These are phyloP conservation scores for Tetranychus piercei DNA, from an alignment of 2,888 invertebrate species.

Conservation along the genomic window DNA sequence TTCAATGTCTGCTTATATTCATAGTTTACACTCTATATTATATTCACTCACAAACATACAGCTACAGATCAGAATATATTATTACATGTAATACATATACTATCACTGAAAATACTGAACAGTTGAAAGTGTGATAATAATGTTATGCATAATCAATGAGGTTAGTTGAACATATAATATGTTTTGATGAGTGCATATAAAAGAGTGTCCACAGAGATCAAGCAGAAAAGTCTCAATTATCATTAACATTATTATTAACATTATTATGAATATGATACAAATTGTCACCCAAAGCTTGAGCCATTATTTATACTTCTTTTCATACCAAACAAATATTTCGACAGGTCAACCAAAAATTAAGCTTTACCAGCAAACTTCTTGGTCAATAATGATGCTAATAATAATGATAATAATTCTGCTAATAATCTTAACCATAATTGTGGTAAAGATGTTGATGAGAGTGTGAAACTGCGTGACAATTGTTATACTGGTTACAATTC, in stretches of 20 bases:
- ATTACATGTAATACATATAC: not conserved
- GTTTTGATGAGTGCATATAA: not conserved
- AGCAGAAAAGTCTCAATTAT: not conserved
- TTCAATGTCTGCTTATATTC: too few species aligned
- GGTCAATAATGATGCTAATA: too few species aligned
- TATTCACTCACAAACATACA: too few species aligned
- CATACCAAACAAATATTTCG: not conserved
- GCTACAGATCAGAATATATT: not conserved
- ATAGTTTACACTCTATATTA: too few species aligned
- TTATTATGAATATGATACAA: not conserved
- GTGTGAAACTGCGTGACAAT: not conserved
- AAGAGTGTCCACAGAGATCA: not conserved
- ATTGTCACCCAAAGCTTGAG: not conserved
- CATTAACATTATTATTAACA: not conserved
- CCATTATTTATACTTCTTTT: not conserved
- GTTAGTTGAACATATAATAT: not conserved
- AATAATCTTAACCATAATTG: not conserved
- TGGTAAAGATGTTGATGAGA: not conserved
- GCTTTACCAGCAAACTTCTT: not conserved
- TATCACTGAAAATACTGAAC: not conserved
- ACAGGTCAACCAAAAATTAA: not conserved
- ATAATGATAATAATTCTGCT: too few species aligned
- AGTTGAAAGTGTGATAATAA: not conserved
- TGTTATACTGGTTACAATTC: not conserved
- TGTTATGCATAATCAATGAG: constrained; percentile 1